phyloP scores from a whole-genome alignment of 2,113 vertebrate species.

The Burhinus bistriatus region DNA sequence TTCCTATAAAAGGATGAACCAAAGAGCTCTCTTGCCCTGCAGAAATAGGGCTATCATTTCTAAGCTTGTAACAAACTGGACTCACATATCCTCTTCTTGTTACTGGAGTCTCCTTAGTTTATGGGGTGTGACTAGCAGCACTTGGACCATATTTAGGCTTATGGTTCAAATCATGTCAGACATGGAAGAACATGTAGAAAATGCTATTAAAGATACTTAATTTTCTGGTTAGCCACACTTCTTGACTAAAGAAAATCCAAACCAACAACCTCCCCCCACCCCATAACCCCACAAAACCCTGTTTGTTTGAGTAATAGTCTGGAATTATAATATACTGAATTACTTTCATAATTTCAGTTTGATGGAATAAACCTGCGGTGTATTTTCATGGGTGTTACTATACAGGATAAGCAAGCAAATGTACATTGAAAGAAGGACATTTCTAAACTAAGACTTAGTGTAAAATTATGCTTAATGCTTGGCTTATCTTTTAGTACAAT shows the following conservation, averaged over 20 bases:
- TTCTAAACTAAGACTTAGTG: not conserved
- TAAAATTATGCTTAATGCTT: not conserved
- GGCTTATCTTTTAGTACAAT: not conserved
- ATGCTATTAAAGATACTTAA: not conserved
- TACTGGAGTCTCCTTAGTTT: not conserved
- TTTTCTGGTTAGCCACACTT: not conserved
- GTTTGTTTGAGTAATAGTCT: not conserved
- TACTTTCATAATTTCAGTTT: not conserved
- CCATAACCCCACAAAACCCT: not conserved
- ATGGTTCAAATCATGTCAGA: not conserved
- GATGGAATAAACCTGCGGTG: not conserved
- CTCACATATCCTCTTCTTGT: not conserved
- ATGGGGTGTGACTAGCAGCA: not conserved
- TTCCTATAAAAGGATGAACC: not conserved
- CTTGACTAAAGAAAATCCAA: not conserved
- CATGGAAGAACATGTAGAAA: not conserved
- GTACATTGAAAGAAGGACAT: not conserved
- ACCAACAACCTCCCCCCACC: not conserved
- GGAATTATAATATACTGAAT: not conserved
- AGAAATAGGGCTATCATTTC: not conserved
- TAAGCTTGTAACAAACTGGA: fast-evolving
- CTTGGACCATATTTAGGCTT: not conserved
- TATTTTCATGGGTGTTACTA: not conserved
- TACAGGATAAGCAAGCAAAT: not conserved
- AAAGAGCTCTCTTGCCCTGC: not conserved